Base-by-base conservation (phyloP, 1,140 invertebrate species). In the Plectrocnemia conspersa region DNA sequence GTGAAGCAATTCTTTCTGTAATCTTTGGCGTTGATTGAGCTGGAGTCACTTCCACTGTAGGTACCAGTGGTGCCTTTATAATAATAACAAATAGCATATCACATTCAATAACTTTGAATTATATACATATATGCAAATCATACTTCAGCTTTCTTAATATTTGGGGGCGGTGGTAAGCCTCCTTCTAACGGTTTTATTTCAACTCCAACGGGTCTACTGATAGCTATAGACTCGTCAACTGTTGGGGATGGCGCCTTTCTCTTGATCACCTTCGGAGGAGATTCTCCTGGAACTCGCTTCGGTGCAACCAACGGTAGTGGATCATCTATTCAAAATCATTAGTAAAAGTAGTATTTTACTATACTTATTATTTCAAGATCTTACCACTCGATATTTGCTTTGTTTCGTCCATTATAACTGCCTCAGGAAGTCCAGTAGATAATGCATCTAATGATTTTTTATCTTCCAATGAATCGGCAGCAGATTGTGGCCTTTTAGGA, bases 201-300 rank as follows among this genome's bases (percentile, higher is more conserved):
- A 3, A 66, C 63, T 25, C 66, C 68, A 2, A 69, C 66, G 2
- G 73, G 74, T 50, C 73, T 65, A 10, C 70, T 66, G 0, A 75
- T 65, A 1, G 67, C 63, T 40, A 70, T 67, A 25, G 68, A 57
- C 23, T 71, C 66, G 5, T 58, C 61, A 18, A 56, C 44, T 10
- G 56, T 52, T 11, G 68, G 61, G 9, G 61, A 59, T 6, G 70
- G 66, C 4, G 72, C 61, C 57, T 76, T 77, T 33, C 70, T 66
- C 59, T 77, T 77, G 47, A 76, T 69, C 2, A 76, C 72, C 46
- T 73, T 73, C 0, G 75, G 73, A n/a, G 71, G 72, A 9, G 70
- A 65, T 10, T 68, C 68, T 5, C 65, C 65, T 1, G 66, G 62
- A 3, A 64, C 59, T 18, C 69, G 64, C 38, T 67, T 67, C 4